Base-by-base conservation (phyloP, 2,888 invertebrate species). In the Dynastes tityus region DNA sequence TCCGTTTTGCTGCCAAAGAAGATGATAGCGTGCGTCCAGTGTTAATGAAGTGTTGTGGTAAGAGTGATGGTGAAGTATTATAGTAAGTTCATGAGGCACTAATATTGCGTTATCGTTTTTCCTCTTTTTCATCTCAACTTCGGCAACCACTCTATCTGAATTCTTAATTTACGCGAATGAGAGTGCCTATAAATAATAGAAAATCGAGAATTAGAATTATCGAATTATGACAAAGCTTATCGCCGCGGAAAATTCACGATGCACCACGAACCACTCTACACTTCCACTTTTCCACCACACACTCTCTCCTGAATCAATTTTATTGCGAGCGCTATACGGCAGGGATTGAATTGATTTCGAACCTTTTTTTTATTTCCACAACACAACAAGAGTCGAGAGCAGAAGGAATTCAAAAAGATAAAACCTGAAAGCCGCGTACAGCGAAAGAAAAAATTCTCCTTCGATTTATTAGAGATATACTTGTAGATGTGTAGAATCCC, bases 251-350 rank as follows among this genome's bases (percentile, higher is more conserved):
- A 71, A 70, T 70, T 27, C 70, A 13, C 51, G 29, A 55, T 22
- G 29, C 0, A n/a, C 53, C 4, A 16, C 16, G 22, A 22, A 22
- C 8, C 3, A 16, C 6, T 22, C 5, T 6, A 8, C 16, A 22
- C 53, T n/a, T 16, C 53, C 53, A 58, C 16, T 58, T 58, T 22
- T 58, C 32, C 75, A 13, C 32, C 49, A 49, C 63, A 16, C 49
- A 40, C 63, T 27, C 32, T 51, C 55, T 27, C 16, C 63, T 75
- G 64, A 75, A 75, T 75, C 75, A 75, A 75, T 63, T 75, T 64
- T 75, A 75, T 75, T 75, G 75, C 75, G 75, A 22, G 75, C 63
- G 75, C 64, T 75, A 45, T 67, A 65, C 75, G 75, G 51, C 64
- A n/a, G 51, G 75, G 64, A 75, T 75, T 75, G 75, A 75, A 63